Percentiles rank a stretch among this genome's conserved stretches.
Evolutionary conservation across 2,888 invertebrate species (phyloP).

Genomic region (Troides oblongomaculatus): DNA sequence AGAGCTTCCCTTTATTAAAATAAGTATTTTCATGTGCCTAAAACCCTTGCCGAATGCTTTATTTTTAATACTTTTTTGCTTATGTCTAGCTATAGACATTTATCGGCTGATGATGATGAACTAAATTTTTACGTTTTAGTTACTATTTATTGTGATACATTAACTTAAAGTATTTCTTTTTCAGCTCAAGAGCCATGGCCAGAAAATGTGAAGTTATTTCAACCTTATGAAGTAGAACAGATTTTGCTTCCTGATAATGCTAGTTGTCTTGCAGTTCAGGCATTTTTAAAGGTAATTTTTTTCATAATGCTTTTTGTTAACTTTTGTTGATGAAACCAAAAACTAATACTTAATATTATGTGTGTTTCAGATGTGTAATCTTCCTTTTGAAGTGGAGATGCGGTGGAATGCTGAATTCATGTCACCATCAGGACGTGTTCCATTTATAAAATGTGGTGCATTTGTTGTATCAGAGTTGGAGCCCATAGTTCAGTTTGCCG

Average conservation of each 20-base stretch:
- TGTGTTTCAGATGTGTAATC: slow-evolving; percentile 85
- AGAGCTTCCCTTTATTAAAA: neutral
- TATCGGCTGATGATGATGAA: no score
- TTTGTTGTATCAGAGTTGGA: slow-evolving; percentile 95
- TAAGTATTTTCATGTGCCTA: neutral
- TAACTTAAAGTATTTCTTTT: slow-evolving; percentile 33
- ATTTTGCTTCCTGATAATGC: slow-evolving; percentile 96
- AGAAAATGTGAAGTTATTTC: slow-evolving; percentile 90
- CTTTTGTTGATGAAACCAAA: neutral
- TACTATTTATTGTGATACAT: neutral
- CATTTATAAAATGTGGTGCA: slow-evolving; percentile 94
- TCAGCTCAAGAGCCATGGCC: slow-evolving; percentile 95
- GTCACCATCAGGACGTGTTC: slow-evolving; percentile 96
- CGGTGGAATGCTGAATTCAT: slow-evolving; percentile 96
- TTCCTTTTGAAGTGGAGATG: slow-evolving; percentile 90
- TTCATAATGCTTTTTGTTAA: slow-evolving; percentile 1
- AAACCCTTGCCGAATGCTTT: neutral
- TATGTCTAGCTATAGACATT: no score
- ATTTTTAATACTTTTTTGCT: neutral
- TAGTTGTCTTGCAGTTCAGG: slow-evolving; percentile 94
- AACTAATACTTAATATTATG: no score
- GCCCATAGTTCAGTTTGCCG: slow-evolving; percentile 93
- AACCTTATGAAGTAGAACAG: slow-evolving; percentile 96
- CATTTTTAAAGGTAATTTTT: slow-evolving; percentile 85
- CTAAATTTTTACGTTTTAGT: neutral